Conservation (phyloP, 2,888 invertebrate genomes). For the Dusona sp. region DNA sequence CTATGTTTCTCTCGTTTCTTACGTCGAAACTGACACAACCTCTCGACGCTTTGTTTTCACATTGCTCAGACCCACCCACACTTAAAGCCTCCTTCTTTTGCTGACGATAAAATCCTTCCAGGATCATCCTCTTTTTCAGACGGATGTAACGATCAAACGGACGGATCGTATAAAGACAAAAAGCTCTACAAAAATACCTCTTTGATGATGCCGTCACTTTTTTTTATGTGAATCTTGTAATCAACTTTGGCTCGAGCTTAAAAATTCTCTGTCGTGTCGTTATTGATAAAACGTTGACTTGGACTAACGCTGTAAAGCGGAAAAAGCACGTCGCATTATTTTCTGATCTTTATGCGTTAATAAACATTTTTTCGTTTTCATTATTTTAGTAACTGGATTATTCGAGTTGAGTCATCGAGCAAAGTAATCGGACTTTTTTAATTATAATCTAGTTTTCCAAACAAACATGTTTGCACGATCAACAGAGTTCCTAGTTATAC, state of each 20-base stretch:
- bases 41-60: constrained; percentile 54
- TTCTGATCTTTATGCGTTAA: not conserved
- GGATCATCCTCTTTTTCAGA: constrained; percentile 62
- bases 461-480: no score
- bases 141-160: constrained; percentile 52
- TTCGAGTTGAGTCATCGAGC: not conserved
- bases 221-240: not conserved
- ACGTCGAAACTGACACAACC: constrained; percentile 34
- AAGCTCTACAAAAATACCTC: constrained; percentile 18
- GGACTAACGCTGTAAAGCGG: not conserved
- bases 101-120: constrained; percentile 65
- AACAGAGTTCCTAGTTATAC: not conserved
- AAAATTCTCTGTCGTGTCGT: not conserved
- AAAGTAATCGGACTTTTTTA: not conserved
- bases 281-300: constrained; percentile 4
- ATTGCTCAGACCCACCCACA: constrained; percentile 37
- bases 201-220: constrained; percentile 29
- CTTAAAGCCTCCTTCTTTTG: constrained; percentile 10
- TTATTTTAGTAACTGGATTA: not conserved
- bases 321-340: not conserved
- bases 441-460: not conserved
- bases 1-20: constrained; percentile 36
- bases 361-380: not conserved
- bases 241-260: not conserved
- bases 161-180: constrained; percentile 28